phyloP scores from a whole-genome alignment of 2,888 invertebrate genomes.

The Chrysolina haemoptera region DNA sequence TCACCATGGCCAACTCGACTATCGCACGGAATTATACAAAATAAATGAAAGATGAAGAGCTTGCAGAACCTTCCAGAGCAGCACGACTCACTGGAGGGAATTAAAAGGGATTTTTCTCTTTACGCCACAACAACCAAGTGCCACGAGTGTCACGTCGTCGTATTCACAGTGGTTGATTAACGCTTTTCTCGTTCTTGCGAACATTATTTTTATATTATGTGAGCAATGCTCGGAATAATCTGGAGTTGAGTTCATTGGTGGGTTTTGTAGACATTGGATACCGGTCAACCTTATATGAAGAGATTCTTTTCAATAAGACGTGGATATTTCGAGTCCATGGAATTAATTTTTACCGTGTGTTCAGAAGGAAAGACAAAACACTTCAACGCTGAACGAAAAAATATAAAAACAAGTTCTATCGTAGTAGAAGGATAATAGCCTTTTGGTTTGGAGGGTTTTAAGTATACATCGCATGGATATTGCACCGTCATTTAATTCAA shows the following conservation, averaged over 20 bases:
- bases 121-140: constrained; percentile 14
- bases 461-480: too few species aligned
- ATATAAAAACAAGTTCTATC: too few species aligned
- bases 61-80: neutral
- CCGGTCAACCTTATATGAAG: too few species aligned
- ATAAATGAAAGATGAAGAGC: constrained; percentile 23
- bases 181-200: neutral
- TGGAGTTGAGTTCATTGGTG: neutral
- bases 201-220: neutral
- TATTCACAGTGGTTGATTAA: constrained; percentile 18
- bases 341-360: too few species aligned
- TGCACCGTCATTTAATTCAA: too few species aligned
- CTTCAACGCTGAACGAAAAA: too few species aligned
- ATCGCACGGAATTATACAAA: constrained; percentile 21
- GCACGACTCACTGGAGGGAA: constrained; percentile 12
- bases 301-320: too few species aligned
- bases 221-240: neutral
- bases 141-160: constrained; percentile 18
- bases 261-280: neutral
- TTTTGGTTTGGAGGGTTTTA: too few species aligned
- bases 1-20: constrained; percentile 22
- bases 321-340: too few species aligned
- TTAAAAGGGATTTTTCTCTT: constrained; percentile 23
- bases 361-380: too few species aligned
- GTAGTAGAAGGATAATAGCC: too few species aligned